Base-by-base conservation (phyloP, 2,797 vertebrate genomes). In the Borostomias antarcticus region DNA sequence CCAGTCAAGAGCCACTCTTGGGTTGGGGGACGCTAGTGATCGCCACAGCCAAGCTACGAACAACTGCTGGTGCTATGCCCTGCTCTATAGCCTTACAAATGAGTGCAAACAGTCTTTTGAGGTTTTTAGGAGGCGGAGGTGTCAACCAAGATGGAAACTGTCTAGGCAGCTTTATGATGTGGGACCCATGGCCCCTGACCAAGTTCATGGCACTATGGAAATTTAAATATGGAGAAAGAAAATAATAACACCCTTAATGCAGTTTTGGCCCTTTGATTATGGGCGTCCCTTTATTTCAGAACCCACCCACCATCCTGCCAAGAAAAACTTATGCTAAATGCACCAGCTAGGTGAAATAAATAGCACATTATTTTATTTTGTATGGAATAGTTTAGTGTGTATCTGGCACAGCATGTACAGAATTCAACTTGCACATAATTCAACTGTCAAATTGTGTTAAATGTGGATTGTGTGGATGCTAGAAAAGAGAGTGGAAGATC, bases 61-160 rank as follows among this genome's bases (percentile, higher is more conserved):
- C 69, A 74, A 80, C 83, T 82, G 86, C 87, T 90, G 79, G 83
- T 65, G 72, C 80, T 87, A 84, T 83, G 80, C 73, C 84, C 80
- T 79, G 89, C 88, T 78, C 71, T 77, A 79, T 69, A 66, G 88
- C 88, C 89, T 91, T 87, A 88, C 88, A 71, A 85, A 85, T 63
- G 68, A 83, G 71, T 81, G 83, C 73, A 77, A 82, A 78, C 66
- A 57, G 83, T 86, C 76, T 93, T 90, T 89, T 93, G 90, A 90
- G 92, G 92, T 93, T 94, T 95, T 95, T 94, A 94, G 92, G 92
- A 88, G 89, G 75, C 62, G 82, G 91, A 93, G 94, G 93, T 95
- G 93, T 93, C 89, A 89, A 85, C 89, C 92, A 93, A 80, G 89
- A 92, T 88, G 88, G 90, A 93, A 94, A 93, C 80, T 90, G 91